Percentiles rank a stretch among this genome's conserved stretches.
Evolutionary conservation across 2,113 vertebrate genomes (phyloP).

Genomic region (Spheniscus mendiculus): DNA sequence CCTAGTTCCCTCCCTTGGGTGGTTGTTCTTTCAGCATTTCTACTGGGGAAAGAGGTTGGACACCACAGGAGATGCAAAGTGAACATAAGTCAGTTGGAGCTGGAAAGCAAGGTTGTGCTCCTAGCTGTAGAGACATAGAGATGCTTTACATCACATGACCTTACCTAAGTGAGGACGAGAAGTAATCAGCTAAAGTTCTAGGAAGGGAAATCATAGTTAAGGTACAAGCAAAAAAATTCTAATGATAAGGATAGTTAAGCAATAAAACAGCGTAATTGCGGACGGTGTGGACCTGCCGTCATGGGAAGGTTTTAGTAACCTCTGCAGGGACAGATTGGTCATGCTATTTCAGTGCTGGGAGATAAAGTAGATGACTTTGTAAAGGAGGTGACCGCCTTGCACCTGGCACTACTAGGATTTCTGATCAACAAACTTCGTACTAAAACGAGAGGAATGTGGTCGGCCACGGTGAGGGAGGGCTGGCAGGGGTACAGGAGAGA

Average conservation of each 20-base stretch:
- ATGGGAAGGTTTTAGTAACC: not conserved
- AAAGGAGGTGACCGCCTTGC: not conserved
- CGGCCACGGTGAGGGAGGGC: not conserved
- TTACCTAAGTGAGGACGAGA: not conserved
- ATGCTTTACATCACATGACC: not conserved
- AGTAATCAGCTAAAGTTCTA: not conserved
- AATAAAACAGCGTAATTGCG: not conserved
- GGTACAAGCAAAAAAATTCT: not conserved
- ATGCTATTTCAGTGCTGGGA: not conserved
- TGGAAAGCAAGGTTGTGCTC: not conserved
- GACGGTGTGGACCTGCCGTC: not conserved
- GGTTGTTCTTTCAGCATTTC: not conserved
- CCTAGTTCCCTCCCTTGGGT: not conserved
- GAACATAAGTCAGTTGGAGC: not conserved
- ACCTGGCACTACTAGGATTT: not conserved
- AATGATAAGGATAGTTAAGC: not conserved
- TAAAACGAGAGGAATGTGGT: not conserved
- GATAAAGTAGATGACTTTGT: not conserved
- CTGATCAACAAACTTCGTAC: not conserved
- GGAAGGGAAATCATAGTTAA: not conserved
- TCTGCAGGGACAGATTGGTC: not conserved
- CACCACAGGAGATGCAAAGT: not conserved
- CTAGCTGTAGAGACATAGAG: not conserved
- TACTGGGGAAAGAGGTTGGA: not conserved
- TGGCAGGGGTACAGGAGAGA: not conserved